phyloP scores from a whole-genome alignment of 2,797 vertebrate species.

The Chelmon rostratus region DNA sequence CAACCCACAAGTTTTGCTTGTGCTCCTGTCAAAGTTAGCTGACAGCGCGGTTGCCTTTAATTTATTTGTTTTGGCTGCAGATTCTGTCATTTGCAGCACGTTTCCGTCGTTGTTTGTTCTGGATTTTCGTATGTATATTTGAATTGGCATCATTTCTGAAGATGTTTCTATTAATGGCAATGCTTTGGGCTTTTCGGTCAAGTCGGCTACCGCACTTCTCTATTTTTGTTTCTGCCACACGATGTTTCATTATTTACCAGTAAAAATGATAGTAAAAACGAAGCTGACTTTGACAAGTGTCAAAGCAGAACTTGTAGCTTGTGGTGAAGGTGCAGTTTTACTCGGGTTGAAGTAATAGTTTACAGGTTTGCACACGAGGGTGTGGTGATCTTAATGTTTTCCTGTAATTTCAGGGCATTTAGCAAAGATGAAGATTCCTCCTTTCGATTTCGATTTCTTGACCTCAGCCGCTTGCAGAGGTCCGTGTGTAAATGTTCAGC shows the following conservation, averaged over 20 bases:
- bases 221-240: neutral
- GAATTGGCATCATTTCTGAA: no score
- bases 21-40: no score
- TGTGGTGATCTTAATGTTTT: neutral
- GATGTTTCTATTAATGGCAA: no score
- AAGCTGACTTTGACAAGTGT: neutral
- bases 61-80: no score
- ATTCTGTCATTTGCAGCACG: no score
- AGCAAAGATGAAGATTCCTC: neutral
- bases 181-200: no score
- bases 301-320: neutral
- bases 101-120: no score
- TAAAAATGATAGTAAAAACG: slow-evolving; percentile 10
- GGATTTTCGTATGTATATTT: no score
- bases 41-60: no score
- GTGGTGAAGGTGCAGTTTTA: neutral
- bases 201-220: neutral
- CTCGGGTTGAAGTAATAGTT: fast-evolving
- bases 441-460: neutral
- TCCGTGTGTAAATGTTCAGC: neutral
- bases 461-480: neutral
- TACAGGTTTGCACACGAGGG: neutral
- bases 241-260: neutral
- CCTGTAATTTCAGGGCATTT: neutral
- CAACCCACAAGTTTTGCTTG: no score